phyloP scores from a whole-genome alignment of 2,113 vertebrate genomes.

The Tor tambroides region DNA sequence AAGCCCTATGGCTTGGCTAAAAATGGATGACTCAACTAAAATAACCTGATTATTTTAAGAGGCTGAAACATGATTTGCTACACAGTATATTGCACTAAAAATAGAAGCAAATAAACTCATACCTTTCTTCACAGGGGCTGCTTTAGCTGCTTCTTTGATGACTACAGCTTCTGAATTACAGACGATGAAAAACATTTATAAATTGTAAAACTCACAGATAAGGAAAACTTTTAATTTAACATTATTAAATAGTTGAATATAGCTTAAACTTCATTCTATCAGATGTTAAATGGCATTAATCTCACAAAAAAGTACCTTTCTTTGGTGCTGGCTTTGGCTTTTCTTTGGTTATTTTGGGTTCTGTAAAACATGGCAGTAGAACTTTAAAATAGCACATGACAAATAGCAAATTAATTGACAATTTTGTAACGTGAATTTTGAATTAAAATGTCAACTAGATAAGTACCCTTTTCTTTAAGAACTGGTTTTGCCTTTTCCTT shows the following conservation, averaged over 20 bases:
- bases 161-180: slow-evolving; percentile 17
- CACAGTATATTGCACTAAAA: neutral
- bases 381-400: neutral
- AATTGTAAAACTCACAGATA: neutral
- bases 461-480: slow-evolving; percentile 59
- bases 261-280: neutral
- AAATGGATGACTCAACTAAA: neutral
- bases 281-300: neutral
- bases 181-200: neutral
- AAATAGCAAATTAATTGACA: neutral
- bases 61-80: neutral
- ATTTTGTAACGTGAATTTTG: neutral
- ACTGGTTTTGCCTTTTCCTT: slow-evolving; percentile 63
- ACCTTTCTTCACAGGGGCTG: neutral
- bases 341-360: slow-evolving; percentile 41
- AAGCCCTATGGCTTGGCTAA: neutral
- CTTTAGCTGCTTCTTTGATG: slow-evolving; percentile 26
- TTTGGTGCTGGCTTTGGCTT: slow-evolving; percentile 47
- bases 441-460: neutral
- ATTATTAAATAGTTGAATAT: neutral
- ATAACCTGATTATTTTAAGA: neutral
- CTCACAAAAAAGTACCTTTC: slow-evolving; percentile 20
- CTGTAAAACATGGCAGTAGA: neutral
- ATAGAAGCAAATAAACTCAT: neutral
- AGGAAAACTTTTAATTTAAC: neutral